Evolutionary conservation across 1,140 invertebrate genomes (phyloP).

Genomic region (Drosophila nebulosa): DNA sequence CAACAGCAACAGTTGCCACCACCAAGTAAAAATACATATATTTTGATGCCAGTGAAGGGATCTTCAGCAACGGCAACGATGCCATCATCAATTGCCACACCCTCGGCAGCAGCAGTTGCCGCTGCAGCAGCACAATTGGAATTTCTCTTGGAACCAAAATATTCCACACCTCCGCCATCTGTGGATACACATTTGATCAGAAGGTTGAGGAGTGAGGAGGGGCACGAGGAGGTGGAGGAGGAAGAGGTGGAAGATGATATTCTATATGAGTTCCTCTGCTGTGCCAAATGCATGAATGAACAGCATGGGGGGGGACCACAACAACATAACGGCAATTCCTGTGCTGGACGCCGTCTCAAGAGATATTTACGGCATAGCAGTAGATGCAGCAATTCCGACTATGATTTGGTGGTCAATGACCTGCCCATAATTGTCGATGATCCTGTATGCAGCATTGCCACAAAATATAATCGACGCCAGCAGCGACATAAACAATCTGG

Average conservation of each 20-base stretch:
- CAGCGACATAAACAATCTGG: conserved; percentile 54
- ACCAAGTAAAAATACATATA: conserved; percentile 65
- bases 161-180: conserved; percentile 50
- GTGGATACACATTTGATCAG: not conserved
- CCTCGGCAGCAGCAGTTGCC: conserved; percentile 15
- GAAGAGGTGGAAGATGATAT: conserved; percentile 45
- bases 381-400: conserved; percentile 10
- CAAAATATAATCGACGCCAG: conserved; percentile 69
- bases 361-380: conserved; percentile 47
- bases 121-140: conserved; percentile 62
- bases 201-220: not conserved
- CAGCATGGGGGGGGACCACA: conserved; percentile 40
- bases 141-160: conserved; percentile 73
- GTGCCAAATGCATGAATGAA: conserved; percentile 80
- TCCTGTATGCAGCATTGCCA: conserved; percentile 75
- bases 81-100: not conserved
- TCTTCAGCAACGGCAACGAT: not conserved
- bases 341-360: conserved; percentile 41
- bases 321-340: conserved; percentile 29
- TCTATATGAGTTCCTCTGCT: conserved; percentile 79
- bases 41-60: conserved; percentile 74
- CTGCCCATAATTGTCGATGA: conserved; percentile 44
- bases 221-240: not conserved
- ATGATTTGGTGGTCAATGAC: conserved; percentile 51
- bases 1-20: not conserved